phyloP scores from a whole-genome alignment of 1,140 invertebrate genomes.

The Acromyrmex heyeri region DNA sequence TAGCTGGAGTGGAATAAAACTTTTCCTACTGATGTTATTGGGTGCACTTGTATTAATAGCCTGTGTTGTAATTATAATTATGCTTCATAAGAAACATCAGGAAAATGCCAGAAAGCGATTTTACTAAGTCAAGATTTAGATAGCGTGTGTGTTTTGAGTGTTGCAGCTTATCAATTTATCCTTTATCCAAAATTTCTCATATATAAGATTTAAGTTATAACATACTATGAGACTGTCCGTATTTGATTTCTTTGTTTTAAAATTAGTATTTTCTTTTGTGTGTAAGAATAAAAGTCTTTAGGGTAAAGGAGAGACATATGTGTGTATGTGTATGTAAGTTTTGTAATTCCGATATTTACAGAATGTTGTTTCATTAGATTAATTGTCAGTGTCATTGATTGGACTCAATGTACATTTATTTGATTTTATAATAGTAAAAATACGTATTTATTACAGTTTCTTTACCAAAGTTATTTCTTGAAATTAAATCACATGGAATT shows the following conservation, averaged over 20 bases:
- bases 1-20: slow-evolving; percentile 94
- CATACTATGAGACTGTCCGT: slow-evolving; percentile 69
- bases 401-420: slow-evolving; percentile 42
- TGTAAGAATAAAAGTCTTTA: slow-evolving; percentile 27
- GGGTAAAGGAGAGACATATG: slow-evolving; percentile 29
- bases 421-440: slow-evolving; percentile 49
- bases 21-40: slow-evolving; percentile 94
- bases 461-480: slow-evolving; percentile 65
- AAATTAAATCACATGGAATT: slow-evolving; percentile 38
- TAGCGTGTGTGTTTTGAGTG: neutral
- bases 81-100: slow-evolving; percentile 96
- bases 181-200: slow-evolving; percentile 56
- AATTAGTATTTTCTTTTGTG: slow-evolving; percentile 23
- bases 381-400: slow-evolving; percentile 33
- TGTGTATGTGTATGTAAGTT: neutral
- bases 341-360: slow-evolving; percentile 33
- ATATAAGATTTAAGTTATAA: slow-evolving; percentile 47
- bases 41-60: slow-evolving; percentile 92
- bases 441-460: slow-evolving; percentile 63
- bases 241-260: neutral
- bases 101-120: slow-evolving; percentile 96
- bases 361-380: slow-evolving; percentile 42
- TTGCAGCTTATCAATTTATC: slow-evolving; percentile 57
- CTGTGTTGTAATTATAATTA: slow-evolving; percentile 94
- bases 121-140: slow-evolving; percentile 88